phyloP scores from a whole-genome alignment of 2,797 vertebrate species.

The Darevskia nairensis region DNA sequence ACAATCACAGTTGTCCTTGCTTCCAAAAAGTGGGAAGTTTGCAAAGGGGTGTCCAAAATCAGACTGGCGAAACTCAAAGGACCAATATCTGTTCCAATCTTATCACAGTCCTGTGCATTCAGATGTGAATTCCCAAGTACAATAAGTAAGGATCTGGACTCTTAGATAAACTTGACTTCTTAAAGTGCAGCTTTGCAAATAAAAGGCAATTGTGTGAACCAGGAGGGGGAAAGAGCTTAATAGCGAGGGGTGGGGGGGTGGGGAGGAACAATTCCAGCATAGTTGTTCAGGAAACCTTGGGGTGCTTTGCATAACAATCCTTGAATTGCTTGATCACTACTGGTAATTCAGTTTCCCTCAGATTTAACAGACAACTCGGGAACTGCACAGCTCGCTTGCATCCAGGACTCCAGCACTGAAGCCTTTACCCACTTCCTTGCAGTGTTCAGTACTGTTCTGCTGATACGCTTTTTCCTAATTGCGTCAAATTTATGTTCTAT shows the following conservation, averaged over 20 bases:
- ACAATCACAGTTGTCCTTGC: not conserved
- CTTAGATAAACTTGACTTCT: not conserved
- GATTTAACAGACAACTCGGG: not conserved
- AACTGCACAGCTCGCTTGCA: not conserved
- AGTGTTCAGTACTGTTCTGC: not conserved
- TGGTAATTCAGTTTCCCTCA: not conserved
- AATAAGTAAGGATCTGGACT: not conserved
- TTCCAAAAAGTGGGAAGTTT: not conserved
- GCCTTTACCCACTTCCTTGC: not conserved
- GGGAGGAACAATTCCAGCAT: not conserved
- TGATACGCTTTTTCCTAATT: constrained; percentile 6
- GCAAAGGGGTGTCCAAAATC: not conserved
- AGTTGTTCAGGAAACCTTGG: not conserved
- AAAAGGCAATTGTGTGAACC: constrained; percentile 13
- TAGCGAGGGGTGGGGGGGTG: not conserved
- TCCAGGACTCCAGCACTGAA: not conserved
- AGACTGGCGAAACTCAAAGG: not conserved
- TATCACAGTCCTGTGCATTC: not conserved
- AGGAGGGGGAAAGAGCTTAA: not conserved
- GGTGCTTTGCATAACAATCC: not conserved
- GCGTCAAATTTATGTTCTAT: constrained; percentile 46
- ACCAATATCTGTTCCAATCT: not conserved
- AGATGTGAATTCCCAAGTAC: not conserved
- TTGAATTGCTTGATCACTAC: not conserved
- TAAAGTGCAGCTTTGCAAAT: constrained; percentile 1